Evolutionary conservation across 2,888 invertebrate species (phyloP), one percentile per base, ranked within the genome.

Genomic region (Ferrisia virgata): DNA sequence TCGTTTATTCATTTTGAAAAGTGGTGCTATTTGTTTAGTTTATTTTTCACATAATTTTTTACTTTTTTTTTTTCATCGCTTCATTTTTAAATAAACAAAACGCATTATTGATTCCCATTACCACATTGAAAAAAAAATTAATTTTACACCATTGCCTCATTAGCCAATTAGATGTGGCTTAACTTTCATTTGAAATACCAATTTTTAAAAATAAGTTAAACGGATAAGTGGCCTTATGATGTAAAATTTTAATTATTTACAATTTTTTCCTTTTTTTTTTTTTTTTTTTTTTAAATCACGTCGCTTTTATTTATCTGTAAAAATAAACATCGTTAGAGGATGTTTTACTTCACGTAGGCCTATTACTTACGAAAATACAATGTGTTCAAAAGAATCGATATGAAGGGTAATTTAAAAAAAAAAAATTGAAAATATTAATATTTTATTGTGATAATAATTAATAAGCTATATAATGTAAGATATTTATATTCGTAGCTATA

Each of bases 371-470:
- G 18, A 47, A 47, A 47, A 28, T 28, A 64, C 9, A 64, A 64
- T 64, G 64, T 64, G 64, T 64, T 64, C 64, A 64, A 28, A 31
- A 64, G 15, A 64, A 64, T 64, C 6, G n/a, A 31, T 64, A 64
- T n/a, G 15, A 28, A 64, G 15, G 31, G 9, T 64, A 64, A 8
- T 28, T 64, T 64, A 11, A 2, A 47, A 43, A 43, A 43, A 47
- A 1, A 47, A 47, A 47, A 4, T 8, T 47, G 13, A 8, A 8
- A 64, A 25, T 64, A 64, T 72, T 72, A 33, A 72, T 72, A 72
- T 6, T 72, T 33, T 72, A 72, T 72, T 72, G 72, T 72, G 72
- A 72, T 72, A 72, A 72, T 72, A 72, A 72, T 72, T 72, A 72
- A 72, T 72, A 72, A 72, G 72, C 72, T 72, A 9, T 72, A 33